These are phyloP conservation scores for Brachionus paranguensis DNA, from an alignment of 1,140 invertebrate genomes.

Conservation along the genomic window DNA sequence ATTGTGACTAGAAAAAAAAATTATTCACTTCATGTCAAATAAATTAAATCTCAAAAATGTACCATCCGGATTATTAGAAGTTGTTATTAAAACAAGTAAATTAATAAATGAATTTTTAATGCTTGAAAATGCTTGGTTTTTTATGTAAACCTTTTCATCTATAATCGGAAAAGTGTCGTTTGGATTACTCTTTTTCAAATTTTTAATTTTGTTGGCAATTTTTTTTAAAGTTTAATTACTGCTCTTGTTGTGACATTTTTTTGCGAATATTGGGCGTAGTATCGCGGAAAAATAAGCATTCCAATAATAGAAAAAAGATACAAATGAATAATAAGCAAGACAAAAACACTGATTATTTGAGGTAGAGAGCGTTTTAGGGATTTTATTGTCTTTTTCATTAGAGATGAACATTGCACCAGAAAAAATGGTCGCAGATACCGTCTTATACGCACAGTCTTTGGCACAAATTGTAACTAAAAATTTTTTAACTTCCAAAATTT, in stretches of 20 bases:
- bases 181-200: neutral
- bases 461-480: neutral
- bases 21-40: neutral
- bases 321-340: conserved; percentile 49
- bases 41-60: neutral
- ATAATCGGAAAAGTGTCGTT: conserved; percentile 8
- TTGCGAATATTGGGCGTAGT: neutral
- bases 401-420: conserved; percentile 48
- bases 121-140: conserved; percentile 41
- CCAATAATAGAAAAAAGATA: conserved; percentile 51
- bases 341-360: conserved; percentile 50
- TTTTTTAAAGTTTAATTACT: neutral
- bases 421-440: conserved; percentile 50
- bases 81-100: conserved; percentile 52
- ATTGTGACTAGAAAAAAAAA: conserved; percentile 49
- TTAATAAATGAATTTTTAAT: conserved; percentile 45
- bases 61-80: conserved; percentile 55
- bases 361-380: conserved; percentile 48
- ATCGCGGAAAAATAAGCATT: conserved; percentile 50
- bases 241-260: neutral
- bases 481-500: neutral
- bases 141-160: neutral
- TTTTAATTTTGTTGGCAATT: neutral
- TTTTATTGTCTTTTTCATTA: conserved; percentile 54
- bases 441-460: conserved; percentile 47